phyloP scores from a whole-genome alignment of 2,113 vertebrate genomes.

The Oryzias celebensis region DNA sequence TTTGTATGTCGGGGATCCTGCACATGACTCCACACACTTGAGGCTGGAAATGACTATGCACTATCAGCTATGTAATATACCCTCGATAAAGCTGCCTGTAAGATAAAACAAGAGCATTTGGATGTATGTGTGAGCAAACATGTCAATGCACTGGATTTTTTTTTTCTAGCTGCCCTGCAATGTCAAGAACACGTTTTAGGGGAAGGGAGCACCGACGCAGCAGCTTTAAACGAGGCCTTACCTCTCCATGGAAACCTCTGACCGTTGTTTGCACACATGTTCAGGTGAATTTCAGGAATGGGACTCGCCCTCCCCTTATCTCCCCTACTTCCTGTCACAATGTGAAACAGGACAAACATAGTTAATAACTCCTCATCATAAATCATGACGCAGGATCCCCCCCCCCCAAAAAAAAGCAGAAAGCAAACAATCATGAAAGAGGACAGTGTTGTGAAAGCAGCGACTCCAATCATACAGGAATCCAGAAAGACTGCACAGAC shows the following conservation, averaged over 20 bases:
- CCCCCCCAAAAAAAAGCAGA: slow-evolving; percentile 51
- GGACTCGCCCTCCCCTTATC: slow-evolving; percentile 46
- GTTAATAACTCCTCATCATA: slow-evolving; percentile 53
- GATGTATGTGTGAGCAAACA: slow-evolving; percentile 18
- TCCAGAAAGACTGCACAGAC: slow-evolving; percentile 37
- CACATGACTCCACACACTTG: slow-evolving; percentile 50
- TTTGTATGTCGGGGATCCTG: slow-evolving; percentile 55
- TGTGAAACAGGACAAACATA: slow-evolving; percentile 57
- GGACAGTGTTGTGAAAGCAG: slow-evolving; percentile 49
- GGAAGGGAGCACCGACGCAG: slow-evolving; percentile 41
- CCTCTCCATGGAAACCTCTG: slow-evolving; percentile 45
- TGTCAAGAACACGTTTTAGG: slow-evolving; percentile 26
- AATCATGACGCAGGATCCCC: slow-evolving; percentile 17
- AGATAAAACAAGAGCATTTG: slow-evolving; percentile 35
- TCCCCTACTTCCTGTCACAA: slow-evolving; percentile 48
- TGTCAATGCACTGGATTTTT: slow-evolving; percentile 30
- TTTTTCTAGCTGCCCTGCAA: slow-evolving; percentile 20
- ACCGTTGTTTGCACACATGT: slow-evolving; percentile 63
- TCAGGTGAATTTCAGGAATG: slow-evolving; percentile 75
- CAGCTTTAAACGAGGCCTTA: slow-evolving; percentile 39
- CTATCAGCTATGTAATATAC: slow-evolving; percentile 26
- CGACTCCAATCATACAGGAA: slow-evolving; percentile 51
- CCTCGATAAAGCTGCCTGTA: slow-evolving; percentile 39
- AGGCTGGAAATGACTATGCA: slow-evolving; percentile 52
- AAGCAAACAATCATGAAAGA: slow-evolving; percentile 56